Percentiles rank a stretch among this genome's conserved stretches.
Conservation (phyloP, 2,888 invertebrate species). For the Eristalis intricaria region DNA sequence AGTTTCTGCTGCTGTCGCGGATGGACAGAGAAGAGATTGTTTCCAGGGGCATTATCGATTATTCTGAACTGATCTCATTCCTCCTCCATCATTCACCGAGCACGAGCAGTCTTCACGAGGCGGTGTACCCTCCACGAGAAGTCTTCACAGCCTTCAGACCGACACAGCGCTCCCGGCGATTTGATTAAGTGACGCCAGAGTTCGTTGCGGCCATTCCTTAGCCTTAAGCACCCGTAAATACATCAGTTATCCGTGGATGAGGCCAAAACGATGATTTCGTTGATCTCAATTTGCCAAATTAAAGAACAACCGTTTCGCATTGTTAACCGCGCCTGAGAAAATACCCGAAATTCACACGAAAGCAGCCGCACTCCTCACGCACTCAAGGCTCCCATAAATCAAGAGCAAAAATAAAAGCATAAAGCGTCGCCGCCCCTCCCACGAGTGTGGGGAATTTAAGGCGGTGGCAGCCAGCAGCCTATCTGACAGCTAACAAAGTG, state of each 20-base stretch:
- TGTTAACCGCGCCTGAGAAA: not conserved
- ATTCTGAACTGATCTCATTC: no score
- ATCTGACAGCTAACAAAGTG: no score
- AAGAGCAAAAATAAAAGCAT: not conserved
- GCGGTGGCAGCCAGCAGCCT: not conserved
- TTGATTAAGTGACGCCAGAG: not conserved
- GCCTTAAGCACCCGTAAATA: not conserved
- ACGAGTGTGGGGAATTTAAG: no score
- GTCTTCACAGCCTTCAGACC: not conserved
- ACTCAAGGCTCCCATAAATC: not conserved
- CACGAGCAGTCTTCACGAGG: no score
- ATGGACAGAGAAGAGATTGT: no score
- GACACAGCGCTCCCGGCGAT: not conserved
- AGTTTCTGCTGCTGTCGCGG: not conserved
- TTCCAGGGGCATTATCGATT: no score
- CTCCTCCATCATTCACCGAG: not conserved
- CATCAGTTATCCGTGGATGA: not conserved
- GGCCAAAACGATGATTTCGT: not conserved
- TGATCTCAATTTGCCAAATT: not conserved
- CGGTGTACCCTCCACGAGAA: not conserved
- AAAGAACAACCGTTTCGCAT: not conserved
- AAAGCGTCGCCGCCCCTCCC: no score
- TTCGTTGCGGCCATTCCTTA: not conserved
- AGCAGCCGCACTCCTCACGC: not conserved
- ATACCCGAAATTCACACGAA: not conserved